A percentile compares a stretch with the other conserved stretches of the same genome.
phyloP scores from a whole-genome alignment of 30 jellyfish, hydroid and myxozoan genomes.

The Cassiopea andromeda region DNA sequence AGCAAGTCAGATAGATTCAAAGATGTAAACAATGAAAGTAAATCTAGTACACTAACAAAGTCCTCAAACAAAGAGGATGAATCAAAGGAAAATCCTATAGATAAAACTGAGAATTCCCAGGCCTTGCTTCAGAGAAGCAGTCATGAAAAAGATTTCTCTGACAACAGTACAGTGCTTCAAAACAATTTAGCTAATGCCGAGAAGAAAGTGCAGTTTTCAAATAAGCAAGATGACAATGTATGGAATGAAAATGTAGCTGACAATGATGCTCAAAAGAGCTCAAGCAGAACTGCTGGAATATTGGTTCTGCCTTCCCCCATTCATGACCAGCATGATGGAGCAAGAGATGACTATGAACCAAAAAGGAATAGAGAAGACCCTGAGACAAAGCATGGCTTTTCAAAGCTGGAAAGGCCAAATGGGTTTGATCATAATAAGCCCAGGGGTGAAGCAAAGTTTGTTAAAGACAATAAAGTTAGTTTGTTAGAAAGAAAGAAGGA shows the following conservation, averaged over 20 bases:
- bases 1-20: neutral
- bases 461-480: neutral
- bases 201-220: conserved; percentile 19
- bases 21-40: neutral
- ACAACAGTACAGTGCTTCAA: neutral
- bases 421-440: conserved; percentile 12
- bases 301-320: conserved; percentile 56
- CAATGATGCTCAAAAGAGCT: neutral
- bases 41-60: neutral
- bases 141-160: neutral
- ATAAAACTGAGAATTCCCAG: neutral
- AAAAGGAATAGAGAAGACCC: neutral
- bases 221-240: neutral
- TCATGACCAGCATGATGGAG: neutral
- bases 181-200: neutral
- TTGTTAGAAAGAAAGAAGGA: neutral
- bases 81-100: neutral
- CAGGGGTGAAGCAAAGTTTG: conserved; percentile 16
- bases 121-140: neutral
- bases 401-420: conserved; percentile 35
- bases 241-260: neutral
- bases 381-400: neutral
- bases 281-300: conserved; percentile 57
- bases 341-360: neutral
- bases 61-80: neutral